Base-by-base conservation (phyloP, 1,140 invertebrate genomes). In the Augochlora pura region DNA sequence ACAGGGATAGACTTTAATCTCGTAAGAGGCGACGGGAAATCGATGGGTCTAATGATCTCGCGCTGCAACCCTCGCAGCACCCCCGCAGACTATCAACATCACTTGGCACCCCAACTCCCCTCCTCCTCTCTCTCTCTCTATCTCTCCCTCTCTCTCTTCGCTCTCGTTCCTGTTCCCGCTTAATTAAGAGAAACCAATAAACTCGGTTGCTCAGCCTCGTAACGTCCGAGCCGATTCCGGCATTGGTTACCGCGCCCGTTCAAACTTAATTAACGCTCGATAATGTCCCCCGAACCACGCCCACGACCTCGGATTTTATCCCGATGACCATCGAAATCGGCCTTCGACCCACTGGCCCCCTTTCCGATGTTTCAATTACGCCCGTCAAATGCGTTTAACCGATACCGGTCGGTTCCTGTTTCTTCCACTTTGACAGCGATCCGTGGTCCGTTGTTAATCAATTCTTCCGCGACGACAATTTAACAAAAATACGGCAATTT, bases 111-210 rank as follows among this genome's bases (percentile, higher is more conserved):
- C 4, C 4, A 1, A 1, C 32, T 4, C 32, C 32, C 32, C 1
- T 32, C 32, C 32, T 32, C 32, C 32, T 32, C n/a, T n/a, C n/a
- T n/a, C n/a, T n/a, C n/a, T n/a, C n/a, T n/a, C n/a, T n/a, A n/a
- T n/a, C n/a, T n/a, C n/a, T n/a, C 32, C 32, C 1, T 32, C 32
- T 4, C 4, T 4, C 32, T 32, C 32, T 32, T 32, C 32, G 32
- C 32, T 32, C 32, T 32, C 32, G 32, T 32, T 32, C 32, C 32
- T 32, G 32, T 32, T 32, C 23, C 52, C 14, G 54, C 39, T 77
- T 70, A 62, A 77, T 77, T 70, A 77, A 77, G 39, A 60, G 75
- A 77, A 77, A 77, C 66, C 75, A 46, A 77, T 77, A 38, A 70
- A 70, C 39, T 23, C 21, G 21, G 10, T 68, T 21, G 25, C 18